Conservation (phyloP, 2,797 vertebrate genomes). For the Lacerta agilis region DNA sequence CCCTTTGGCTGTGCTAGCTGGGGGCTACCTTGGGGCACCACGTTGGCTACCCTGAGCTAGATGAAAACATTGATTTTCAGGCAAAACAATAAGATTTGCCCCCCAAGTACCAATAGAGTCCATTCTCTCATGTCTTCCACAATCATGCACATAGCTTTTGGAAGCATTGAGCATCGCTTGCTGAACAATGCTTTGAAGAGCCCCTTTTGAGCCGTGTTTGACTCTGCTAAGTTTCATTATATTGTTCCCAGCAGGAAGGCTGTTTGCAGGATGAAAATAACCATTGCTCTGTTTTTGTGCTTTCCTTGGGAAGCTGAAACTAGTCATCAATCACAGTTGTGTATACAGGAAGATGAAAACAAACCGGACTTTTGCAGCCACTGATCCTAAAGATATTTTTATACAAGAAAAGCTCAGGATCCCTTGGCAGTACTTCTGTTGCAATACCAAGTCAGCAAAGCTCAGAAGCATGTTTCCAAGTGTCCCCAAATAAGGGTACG, state of each 20-base stretch:
- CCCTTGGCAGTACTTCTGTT: background rate
- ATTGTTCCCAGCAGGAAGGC: background rate
- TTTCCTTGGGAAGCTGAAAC: constrained; percentile 6
- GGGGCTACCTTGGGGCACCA: too few relatives aligned
- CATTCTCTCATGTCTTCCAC: background rate
- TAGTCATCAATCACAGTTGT: constrained; percentile 15
- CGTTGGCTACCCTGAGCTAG: too few relatives aligned
- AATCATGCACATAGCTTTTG: background rate
- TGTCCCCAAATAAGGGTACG: background rate
- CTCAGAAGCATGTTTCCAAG: background rate
- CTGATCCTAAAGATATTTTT: constrained; percentile 10
- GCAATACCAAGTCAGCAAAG: background rate
- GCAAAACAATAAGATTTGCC: background rate
- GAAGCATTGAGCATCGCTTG: background rate
- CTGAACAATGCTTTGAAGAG: background rate
- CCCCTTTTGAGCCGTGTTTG: background rate
- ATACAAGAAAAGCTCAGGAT: background rate
- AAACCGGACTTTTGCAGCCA: background rate
- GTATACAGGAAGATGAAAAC: constrained; percentile 19
- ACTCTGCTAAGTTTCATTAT: background rate
- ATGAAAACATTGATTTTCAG: too few relatives aligned
- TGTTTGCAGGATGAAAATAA: constrained; percentile 16
- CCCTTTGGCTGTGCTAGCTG: too few relatives aligned
- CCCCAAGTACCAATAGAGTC: background rate
- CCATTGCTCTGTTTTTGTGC: background rate